Conservation (phyloP, 2,888 invertebrate species). For the Dorcus hopei region DNA sequence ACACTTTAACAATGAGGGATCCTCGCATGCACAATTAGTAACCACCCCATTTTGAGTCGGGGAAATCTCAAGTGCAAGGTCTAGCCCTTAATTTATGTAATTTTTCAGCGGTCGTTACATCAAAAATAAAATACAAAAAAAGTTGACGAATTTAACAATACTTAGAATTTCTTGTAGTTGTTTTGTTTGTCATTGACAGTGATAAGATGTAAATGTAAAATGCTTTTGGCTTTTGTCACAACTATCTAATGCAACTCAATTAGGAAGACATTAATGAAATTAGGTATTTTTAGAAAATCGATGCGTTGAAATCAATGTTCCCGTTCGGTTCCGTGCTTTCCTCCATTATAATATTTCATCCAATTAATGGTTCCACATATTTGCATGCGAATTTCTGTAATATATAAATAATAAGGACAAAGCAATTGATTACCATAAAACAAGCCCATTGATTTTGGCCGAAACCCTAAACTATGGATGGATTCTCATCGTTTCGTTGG, state of each 20-base stretch:
- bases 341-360: conserved; percentile 16
- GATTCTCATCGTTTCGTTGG: too few relatives aligned
- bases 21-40: conserved; percentile 38
- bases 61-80: background rate
- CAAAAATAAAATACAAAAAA: background rate
- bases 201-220: background rate
- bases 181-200: too few relatives aligned
- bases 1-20: conserved; percentile 39
- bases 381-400: too few relatives aligned
- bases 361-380: conserved; percentile 5
- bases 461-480: too few relatives aligned
- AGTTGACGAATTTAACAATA: too few relatives aligned
- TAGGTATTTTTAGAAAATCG: background rate
- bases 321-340: conserved; percentile 23
- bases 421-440: too few relatives aligned
- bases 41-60: conserved; percentile 28
- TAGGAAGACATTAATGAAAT: background rate
- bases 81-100: background rate
- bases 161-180: too few relatives aligned
- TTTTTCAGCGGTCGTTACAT: background rate
- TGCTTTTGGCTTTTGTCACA: background rate
- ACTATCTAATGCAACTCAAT: background rate
- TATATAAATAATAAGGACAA: too few relatives aligned
- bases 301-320: conserved; percentile 8
- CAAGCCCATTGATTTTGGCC: too few relatives aligned